Conservation (phyloP, 1,140 invertebrate species). For the Diorhabda elongata region DNA sequence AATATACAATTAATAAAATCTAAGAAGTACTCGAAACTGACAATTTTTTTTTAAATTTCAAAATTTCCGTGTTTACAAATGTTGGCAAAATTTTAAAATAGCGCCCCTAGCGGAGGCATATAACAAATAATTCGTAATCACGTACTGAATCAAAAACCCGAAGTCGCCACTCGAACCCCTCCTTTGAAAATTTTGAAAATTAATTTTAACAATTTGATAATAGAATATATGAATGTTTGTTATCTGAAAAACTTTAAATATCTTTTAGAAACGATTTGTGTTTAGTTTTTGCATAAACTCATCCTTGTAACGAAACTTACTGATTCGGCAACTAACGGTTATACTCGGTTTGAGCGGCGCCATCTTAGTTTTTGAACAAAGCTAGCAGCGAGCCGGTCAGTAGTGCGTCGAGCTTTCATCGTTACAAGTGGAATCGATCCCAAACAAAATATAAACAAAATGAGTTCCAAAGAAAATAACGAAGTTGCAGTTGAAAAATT, state of each 20-base stretch:
- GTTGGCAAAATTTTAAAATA: conserved; percentile 33
- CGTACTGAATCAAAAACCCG: conserved; percentile 29
- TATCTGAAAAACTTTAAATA: conserved; percentile 6
- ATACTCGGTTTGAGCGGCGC: conserved; percentile 65
- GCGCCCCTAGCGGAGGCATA: conserved; percentile 38
- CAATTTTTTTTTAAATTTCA: neutral
- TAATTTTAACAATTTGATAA: conserved; percentile 21
- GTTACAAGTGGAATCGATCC: conserved; percentile 47
- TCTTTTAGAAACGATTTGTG: conserved; percentile 6
- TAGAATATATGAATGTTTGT: neutral
- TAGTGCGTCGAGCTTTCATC: conserved; percentile 56
- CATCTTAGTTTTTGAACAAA: conserved; percentile 80
- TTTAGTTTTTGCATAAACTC: conserved; percentile 24
- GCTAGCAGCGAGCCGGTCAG: conserved; percentile 57
- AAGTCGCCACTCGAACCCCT: conserved; percentile 58
- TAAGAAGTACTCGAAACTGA: neutral
- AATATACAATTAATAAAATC: neutral
- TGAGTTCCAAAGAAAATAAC: conserved; percentile 82
- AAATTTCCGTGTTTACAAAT: neutral
- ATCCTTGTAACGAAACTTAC: conserved; percentile 29
- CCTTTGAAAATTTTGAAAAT: conserved; percentile 37
- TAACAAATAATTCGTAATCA: conserved; percentile 37
- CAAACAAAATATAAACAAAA: conserved; percentile 56
- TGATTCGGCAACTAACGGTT: conserved; percentile 54
- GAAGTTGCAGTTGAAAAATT: conserved; percentile 78